phyloP scores from a whole-genome alignment of 2,888 invertebrate genomes.

The Agonopterix heracliana region DNA sequence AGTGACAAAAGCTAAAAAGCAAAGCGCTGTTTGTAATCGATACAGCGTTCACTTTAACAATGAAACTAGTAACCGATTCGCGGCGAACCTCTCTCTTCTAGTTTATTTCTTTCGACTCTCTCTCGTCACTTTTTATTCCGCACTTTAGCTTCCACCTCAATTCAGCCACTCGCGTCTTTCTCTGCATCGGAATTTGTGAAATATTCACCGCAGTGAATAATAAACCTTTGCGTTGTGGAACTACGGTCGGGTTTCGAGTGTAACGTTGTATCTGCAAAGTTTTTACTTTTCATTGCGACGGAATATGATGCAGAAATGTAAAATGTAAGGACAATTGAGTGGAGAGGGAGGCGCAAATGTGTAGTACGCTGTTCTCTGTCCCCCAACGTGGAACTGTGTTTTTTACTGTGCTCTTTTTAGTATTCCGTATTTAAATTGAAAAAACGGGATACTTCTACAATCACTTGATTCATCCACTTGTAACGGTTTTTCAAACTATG shows the following conservation, averaged over 20 bases:
- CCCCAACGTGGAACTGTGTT: background rate
- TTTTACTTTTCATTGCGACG: conserved; percentile 69
- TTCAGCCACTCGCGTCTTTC: conserved; percentile 67
- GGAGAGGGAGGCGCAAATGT: conserved; percentile 51
- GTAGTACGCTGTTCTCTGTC: conserved; percentile 13
- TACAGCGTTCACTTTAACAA: conserved; percentile 7
- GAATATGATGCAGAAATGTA: conserved; percentile 73
- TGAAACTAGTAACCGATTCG: conserved; percentile 2
- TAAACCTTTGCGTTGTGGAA: conserved; percentile 23
- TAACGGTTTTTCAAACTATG: too few relatives aligned
- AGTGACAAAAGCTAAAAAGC: background rate
- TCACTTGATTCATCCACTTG: too few relatives aligned
- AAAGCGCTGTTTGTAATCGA: conserved; percentile 12
- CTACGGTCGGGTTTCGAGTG: conserved; percentile 16
- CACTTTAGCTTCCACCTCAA: conserved; percentile 69
- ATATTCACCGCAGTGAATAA: conserved; percentile 10
- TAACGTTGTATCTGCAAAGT: conserved; percentile 43
- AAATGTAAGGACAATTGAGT: conserved; percentile 71
- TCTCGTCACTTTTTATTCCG: conserved; percentile 68
- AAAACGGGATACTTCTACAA: too few relatives aligned
- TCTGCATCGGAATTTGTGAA: conserved; percentile 61
- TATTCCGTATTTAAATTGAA: conserved; percentile 2
- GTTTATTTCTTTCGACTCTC: conserved; percentile 21
- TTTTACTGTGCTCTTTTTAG: conserved; percentile 11
- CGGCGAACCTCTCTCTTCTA: conserved; percentile 16